Percentiles rank a stretch among this genome's conserved stretches.
Conservation (phyloP, 1,140 invertebrate species). For the Drosophila arizonae region DNA sequence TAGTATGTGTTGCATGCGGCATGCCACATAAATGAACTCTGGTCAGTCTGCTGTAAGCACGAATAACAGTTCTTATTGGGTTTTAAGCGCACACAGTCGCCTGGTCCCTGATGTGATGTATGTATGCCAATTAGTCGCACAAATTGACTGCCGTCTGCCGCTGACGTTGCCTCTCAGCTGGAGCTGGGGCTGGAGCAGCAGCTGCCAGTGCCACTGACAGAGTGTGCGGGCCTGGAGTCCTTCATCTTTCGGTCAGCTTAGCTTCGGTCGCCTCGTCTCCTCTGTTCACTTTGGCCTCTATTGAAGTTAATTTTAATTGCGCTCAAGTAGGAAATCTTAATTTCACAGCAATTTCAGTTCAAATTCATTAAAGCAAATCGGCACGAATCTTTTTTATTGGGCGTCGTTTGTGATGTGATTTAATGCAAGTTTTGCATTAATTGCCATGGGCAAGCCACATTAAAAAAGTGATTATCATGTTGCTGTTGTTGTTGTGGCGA, state of each 20-base stretch:
- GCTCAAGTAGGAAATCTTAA: conserved; percentile 77
- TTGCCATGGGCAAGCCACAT: conserved; percentile 32
- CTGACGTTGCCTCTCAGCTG: conserved; percentile 30
- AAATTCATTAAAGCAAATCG: conserved; percentile 60
- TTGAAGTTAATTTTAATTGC: conserved; percentile 77
- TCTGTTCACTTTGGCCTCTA: conserved; percentile 40
- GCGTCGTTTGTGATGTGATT: conserved; percentile 44
- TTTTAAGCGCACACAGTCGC: conserved; percentile 54
- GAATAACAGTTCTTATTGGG: conserved; percentile 62
- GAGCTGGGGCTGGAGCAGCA: conserved; percentile 9
- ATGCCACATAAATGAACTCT: conserved; percentile 51
- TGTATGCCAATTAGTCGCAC: conserved; percentile 76
- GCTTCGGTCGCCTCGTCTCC: neutral
- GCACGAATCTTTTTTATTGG: conserved; percentile 38
- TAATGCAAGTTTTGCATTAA: conserved; percentile 54
- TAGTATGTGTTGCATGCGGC: neutral
- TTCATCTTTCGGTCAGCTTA: conserved; percentile 17
- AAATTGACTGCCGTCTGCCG: conserved; percentile 60
- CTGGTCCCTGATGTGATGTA: conserved; percentile 31
- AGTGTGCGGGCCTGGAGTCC: conserved; percentile 30
- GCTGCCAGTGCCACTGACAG: conserved; percentile 18
- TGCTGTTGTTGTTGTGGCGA: conserved; percentile 9
- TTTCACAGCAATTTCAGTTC: conserved; percentile 67
- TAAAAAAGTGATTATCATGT: conserved; percentile 11
- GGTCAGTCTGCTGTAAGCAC: conserved; percentile 58